phyloP scores from a whole-genome alignment of 2,888 invertebrate genomes.

The Caenorhabditis doughertyi region DNA sequence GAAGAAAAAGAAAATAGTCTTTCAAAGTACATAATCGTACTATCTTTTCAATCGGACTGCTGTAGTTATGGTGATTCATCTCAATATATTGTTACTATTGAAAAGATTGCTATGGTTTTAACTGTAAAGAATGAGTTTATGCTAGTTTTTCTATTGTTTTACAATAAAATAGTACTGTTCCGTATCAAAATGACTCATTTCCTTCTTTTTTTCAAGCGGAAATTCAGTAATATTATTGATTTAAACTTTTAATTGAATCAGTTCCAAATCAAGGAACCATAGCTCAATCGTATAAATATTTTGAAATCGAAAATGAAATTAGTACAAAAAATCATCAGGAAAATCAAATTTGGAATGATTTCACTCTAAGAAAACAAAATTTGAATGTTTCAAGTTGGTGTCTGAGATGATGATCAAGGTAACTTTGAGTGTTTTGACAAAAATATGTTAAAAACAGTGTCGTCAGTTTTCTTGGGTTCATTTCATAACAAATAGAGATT shows the following conservation, averaged over 20 bases:
- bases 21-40: conserved; percentile 52
- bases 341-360: neutral
- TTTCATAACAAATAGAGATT: no score
- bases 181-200: no score
- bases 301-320: neutral
- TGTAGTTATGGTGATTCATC: conserved; percentile 23
- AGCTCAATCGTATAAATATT: neutral
- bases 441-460: no score
- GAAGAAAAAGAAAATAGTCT: conserved; percentile 18
- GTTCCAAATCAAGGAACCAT: neutral
- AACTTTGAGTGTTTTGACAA: no score
- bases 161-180: no score
- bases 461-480: no score
- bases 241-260: neutral
- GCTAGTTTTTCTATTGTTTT: neutral
- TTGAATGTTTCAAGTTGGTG: neutral
- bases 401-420: neutral
- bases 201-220: no score
- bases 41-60: conserved; percentile 2
- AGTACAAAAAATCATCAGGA: no score
- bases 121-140: neutral
- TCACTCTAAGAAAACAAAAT: neutral
- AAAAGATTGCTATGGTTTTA: neutral
- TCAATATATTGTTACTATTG: conserved; percentile 15
- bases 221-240: no score